A percentile compares a stretch with the other conserved stretches of the same genome.
phyloP scores from a whole-genome alignment of 2,113 vertebrate species.

The Gavia stellata region DNA sequence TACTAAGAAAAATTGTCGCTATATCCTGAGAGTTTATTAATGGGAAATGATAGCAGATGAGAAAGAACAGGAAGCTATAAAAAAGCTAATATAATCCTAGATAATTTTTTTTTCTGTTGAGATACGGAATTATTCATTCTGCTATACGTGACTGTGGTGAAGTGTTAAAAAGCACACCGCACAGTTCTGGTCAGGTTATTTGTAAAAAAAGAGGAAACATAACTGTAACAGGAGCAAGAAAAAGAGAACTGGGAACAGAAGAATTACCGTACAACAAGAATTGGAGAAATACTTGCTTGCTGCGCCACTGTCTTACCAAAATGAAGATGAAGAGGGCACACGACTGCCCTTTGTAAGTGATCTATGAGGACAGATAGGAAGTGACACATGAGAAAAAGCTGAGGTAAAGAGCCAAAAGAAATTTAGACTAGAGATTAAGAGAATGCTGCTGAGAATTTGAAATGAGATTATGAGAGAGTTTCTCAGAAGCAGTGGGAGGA shows the following conservation, averaged over 20 bases:
- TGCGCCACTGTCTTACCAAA: neutral
- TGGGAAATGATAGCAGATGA: neutral
- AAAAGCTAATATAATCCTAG: neutral
- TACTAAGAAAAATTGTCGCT: neutral
- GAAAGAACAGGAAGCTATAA: conserved; percentile 7
- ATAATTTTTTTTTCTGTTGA: neutral
- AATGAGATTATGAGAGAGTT: neutral
- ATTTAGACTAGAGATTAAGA: neutral
- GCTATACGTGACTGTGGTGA: neutral
- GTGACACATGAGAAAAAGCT: neutral
- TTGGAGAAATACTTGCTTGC: neutral
- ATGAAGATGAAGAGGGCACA: neutral
- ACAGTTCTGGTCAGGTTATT: neutral
- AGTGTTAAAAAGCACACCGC: neutral
- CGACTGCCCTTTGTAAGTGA: neutral
- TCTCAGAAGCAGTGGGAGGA: neutral
- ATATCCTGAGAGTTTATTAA: neutral
- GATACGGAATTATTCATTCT: neutral
- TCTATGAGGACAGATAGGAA: neutral
- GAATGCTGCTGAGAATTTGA: neutral
- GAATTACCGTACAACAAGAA: neutral
- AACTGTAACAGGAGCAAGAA: neutral
- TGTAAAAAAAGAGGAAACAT: neutral
- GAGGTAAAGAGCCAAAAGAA: neutral
- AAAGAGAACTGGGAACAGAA: neutral